phyloP scores from a whole-genome alignment of 1,140 invertebrate genomes.

The Lepidostoma basale region DNA sequence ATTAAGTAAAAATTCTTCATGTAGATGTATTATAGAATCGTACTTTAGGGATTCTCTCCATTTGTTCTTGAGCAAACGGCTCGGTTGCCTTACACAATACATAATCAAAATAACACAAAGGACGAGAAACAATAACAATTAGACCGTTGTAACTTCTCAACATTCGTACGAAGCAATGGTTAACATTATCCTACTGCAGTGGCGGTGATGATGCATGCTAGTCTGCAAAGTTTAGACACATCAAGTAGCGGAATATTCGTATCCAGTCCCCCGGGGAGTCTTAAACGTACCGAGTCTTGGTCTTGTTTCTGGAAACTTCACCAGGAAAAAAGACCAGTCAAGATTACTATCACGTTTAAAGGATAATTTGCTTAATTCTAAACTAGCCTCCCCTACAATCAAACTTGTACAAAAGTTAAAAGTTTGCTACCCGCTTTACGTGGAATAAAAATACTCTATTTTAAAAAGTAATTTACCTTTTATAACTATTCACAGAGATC shows the following conservation, averaged over 20 bases:
- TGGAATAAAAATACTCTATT: not conserved
- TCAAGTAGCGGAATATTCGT: conserved; percentile 32
- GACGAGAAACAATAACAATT: not conserved
- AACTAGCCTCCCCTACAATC: too few relatives aligned
- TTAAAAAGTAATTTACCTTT: too few relatives aligned
- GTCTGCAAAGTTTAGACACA: conserved; percentile 43
- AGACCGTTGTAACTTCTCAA: not conserved
- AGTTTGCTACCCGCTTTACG: not conserved
- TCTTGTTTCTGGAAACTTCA: conserved; percentile 31
- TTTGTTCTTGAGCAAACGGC: too few relatives aligned
- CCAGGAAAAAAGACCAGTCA: conserved; percentile 6
- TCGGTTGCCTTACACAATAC: too few relatives aligned
- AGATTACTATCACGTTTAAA: conserved; percentile 16
- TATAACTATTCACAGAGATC: too few relatives aligned
- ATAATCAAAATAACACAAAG: too few relatives aligned
- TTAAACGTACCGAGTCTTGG: conserved; percentile 29
- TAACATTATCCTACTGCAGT: not conserved
- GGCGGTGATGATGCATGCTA: conserved; percentile 32
- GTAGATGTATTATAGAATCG: too few relatives aligned
- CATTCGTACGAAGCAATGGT: not conserved
- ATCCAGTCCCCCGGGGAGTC: conserved; percentile 11
- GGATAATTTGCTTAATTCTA: conserved; percentile 1
- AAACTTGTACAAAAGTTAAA: not conserved
- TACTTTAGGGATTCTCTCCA: too few relatives aligned
- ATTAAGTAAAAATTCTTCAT: too few relatives aligned